phyloP scores from a whole-genome alignment of 2,113 vertebrate species.

The Penelope pileata region DNA sequence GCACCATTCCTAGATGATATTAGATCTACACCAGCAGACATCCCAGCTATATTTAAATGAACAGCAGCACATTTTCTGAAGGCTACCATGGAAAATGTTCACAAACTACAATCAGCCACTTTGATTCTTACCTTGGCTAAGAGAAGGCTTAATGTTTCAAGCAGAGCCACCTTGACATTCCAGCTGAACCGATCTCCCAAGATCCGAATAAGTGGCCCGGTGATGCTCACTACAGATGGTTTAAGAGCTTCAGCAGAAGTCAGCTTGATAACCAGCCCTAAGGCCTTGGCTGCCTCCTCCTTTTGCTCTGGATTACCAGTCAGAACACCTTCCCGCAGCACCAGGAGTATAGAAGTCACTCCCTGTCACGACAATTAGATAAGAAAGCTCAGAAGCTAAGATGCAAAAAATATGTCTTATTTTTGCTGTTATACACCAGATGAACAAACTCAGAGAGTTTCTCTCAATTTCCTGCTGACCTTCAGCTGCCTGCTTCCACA shows the following conservation, averaged over 20 bases:
- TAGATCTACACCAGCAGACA: not conserved
- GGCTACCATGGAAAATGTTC: not conserved
- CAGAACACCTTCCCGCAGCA: constrained; percentile 94
- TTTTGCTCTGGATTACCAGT: constrained; percentile 97
- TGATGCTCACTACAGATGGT: constrained; percentile 96
- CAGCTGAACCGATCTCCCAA: constrained; percentile 94
- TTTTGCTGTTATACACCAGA: constrained; percentile 17
- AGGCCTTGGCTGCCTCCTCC: constrained; percentile 93
- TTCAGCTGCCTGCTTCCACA: constrained; percentile 48
- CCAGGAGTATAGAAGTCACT: constrained; percentile 94
- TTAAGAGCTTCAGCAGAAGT: constrained; percentile 94
- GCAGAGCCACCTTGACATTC: constrained; percentile 93
- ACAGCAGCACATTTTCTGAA: not conserved
- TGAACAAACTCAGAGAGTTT: not conserved
- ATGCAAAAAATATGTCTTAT: not conserved
- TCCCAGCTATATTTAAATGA: not conserved
- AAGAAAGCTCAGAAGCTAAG: constrained; percentile 11
- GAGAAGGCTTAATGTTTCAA: constrained; percentile 94
- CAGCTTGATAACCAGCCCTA: constrained; percentile 92
- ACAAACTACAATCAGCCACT: not conserved
- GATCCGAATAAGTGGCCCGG: constrained; percentile 96
- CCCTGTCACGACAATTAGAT: constrained; percentile 77
- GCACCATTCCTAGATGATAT: not conserved
- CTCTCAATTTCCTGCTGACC: constrained; percentile 35
- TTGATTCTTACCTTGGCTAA: constrained; percentile 86